These are phyloP conservation scores for Carcina quercana DNA, from an alignment of 2,888 invertebrate species.

Conservation along the genomic window DNA sequence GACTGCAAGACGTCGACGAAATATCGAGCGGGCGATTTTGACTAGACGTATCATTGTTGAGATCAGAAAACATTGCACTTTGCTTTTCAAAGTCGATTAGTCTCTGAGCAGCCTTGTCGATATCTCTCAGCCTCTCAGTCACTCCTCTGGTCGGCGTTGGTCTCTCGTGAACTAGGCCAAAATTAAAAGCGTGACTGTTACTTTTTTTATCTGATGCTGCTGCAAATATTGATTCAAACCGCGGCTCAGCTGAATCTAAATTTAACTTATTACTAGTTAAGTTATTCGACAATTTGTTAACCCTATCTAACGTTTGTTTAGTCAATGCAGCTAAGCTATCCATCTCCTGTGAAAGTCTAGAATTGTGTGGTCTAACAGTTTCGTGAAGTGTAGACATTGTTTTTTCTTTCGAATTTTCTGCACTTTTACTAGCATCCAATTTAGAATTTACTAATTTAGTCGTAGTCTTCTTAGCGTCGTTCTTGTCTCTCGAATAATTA, in stretches of 20 bases:
- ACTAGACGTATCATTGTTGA: slow-evolving; percentile 68
- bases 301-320: slow-evolving; percentile 79
- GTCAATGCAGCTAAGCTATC: slow-evolving; percentile 78
- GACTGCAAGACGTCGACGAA: slow-evolving; percentile 50
- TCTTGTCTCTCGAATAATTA: slow-evolving; percentile 58
- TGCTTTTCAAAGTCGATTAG: slow-evolving; percentile 71
- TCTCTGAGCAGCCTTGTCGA: slow-evolving; percentile 70
- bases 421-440: slow-evolving; percentile 36
- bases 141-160: slow-evolving; percentile 52
- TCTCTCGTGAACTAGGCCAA: slow-evolving; percentile 45
- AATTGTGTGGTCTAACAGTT: slow-evolving; percentile 56
- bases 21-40: slow-evolving; percentile 65
- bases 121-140: slow-evolving; percentile 62
- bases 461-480: slow-evolving; percentile 46
- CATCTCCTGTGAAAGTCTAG: slow-evolving; percentile 74
- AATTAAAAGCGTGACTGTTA: slow-evolving; percentile 50
- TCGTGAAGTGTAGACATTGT: slow-evolving; percentile 63
- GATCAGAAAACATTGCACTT: slow-evolving; percentile 73
- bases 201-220: slow-evolving; percentile 47
- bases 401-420: slow-evolving; percentile 38
- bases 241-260: slow-evolving; percentile 50
- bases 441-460: slow-evolving; percentile 49
- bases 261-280: slow-evolving; percentile 66
- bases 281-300: slow-evolving; percentile 76
- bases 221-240: slow-evolving; percentile 50